Percentiles rank a stretch among this genome's conserved stretches.
Conservation (phyloP, 2,113 vertebrate species). For the Corapipo altera region DNA sequence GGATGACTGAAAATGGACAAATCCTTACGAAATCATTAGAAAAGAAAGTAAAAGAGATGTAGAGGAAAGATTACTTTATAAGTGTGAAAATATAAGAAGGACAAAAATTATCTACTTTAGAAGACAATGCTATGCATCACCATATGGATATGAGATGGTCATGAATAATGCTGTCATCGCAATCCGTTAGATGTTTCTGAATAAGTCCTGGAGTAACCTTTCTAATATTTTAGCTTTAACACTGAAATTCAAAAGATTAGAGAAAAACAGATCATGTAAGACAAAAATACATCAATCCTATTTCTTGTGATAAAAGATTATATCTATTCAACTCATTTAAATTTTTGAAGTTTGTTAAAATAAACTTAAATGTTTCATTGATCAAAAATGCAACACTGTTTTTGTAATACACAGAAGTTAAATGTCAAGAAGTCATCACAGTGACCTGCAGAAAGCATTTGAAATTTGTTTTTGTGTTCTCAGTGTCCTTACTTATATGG, state of each 20-base stretch:
- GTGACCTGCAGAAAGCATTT: no score
- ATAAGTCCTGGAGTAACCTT: neutral
- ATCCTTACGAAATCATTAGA: neutral
- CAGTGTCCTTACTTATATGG: neutral
- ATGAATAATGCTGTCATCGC: neutral
- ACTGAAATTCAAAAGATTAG: neutral
- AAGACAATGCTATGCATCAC: neutral
- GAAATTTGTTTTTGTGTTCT: neutral
- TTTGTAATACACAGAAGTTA: neutral
- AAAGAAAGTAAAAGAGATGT: neutral
- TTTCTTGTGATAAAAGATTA: neutral
- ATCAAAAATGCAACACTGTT: neutral
- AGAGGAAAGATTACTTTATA: neutral
- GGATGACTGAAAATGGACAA: neutral
- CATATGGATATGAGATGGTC: neutral
- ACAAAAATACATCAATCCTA: neutral
- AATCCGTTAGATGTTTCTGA: neutral
- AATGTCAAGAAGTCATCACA: no score
- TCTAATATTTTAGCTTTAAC: neutral
- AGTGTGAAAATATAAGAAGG: neutral
- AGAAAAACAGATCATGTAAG: neutral
- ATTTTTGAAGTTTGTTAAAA: neutral
- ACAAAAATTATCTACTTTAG: neutral
- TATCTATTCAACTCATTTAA: neutral
- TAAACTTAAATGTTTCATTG: neutral